Evolutionary conservation across 2,113 vertebrate genomes (phyloP).

Genomic region (Epinephelus fuscoguttatus): DNA sequence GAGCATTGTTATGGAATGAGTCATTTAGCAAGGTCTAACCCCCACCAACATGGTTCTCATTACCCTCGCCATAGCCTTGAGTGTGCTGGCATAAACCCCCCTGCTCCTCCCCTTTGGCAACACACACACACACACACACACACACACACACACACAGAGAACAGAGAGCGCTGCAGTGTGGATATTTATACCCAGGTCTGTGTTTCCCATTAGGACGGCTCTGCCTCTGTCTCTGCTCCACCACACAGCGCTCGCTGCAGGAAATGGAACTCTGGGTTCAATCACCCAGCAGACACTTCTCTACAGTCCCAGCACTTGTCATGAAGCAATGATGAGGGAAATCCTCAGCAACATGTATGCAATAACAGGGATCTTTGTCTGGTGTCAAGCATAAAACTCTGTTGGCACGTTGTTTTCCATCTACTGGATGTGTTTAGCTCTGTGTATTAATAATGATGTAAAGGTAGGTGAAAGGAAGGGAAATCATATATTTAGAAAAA

Average conservation of each 20-base stretch:
- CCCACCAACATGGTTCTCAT: constrained; percentile 66
- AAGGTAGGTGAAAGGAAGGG: too few relatives aligned
- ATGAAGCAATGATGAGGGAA: constrained; percentile 40
- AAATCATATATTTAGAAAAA: background rate
- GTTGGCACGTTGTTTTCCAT: constrained; percentile 8
- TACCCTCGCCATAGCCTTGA: constrained; percentile 62
- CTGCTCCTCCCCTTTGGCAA: constrained; percentile 57
- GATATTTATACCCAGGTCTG: constrained; percentile 75
- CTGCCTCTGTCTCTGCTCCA: constrained; percentile 39
- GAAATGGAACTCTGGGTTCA: constrained; percentile 45
- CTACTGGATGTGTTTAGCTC: background rate
- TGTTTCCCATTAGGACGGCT: constrained; percentile 72
- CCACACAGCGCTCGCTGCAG: constrained; percentile 41
- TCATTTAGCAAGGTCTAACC: constrained; percentile 56
- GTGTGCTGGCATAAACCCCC: constrained; percentile 44
- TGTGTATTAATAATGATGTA: background rate
- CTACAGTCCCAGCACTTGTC: constrained; percentile 21
- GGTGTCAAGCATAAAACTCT: background rate
- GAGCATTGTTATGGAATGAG: constrained; percentile 65
- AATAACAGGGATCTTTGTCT: constrained; percentile 8
- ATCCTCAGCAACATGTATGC: constrained; percentile 25
- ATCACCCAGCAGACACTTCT: constrained; percentile 28
- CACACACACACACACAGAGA: constrained; percentile 3
- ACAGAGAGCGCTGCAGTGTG: constrained; percentile 35
- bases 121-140: constrained; percentile 16